Evolutionary conservation across 2,797 vertebrate genomes (phyloP).

Genomic region (Rousettus madagascariensis): DNA sequence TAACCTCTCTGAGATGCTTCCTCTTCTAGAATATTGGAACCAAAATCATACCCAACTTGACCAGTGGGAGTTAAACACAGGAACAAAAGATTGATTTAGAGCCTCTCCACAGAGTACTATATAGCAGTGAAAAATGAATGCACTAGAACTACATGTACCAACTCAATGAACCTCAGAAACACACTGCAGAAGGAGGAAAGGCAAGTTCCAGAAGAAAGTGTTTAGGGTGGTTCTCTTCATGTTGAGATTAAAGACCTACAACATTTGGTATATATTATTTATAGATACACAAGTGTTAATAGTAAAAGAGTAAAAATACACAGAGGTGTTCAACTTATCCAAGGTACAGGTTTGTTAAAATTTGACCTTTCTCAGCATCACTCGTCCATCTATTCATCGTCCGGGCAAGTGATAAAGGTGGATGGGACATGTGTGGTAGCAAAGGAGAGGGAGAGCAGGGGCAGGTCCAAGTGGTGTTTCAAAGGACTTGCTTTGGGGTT

Average conservation of each 20-base stretch:
- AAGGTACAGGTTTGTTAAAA: neutral
- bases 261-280: neutral
- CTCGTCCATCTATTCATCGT: accelerated
- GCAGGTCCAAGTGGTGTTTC: neutral
- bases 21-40: neutral
- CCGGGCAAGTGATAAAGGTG: neutral
- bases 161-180: neutral
- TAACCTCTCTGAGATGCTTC: neutral
- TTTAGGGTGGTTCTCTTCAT: neutral
- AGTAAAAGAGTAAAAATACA: neutral
- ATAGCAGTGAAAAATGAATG: neutral
- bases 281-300: too few species aligned
- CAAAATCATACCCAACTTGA: neutral
- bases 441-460: neutral
- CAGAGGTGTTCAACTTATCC: neutral
- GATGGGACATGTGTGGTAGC: neutral
- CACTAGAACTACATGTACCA: accelerated
- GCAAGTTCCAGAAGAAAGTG: neutral
- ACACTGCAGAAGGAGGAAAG: neutral
- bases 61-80: neutral
- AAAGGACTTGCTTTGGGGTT: neutral
- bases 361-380: neutral
- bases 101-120: accelerated
- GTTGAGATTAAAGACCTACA: neutral
- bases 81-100: neutral